Evolutionary conservation across 2,113 vertebrate species (phyloP), one percentile per base, ranked within the genome.

Genomic region (Sylvilagus bachmani): DNA sequence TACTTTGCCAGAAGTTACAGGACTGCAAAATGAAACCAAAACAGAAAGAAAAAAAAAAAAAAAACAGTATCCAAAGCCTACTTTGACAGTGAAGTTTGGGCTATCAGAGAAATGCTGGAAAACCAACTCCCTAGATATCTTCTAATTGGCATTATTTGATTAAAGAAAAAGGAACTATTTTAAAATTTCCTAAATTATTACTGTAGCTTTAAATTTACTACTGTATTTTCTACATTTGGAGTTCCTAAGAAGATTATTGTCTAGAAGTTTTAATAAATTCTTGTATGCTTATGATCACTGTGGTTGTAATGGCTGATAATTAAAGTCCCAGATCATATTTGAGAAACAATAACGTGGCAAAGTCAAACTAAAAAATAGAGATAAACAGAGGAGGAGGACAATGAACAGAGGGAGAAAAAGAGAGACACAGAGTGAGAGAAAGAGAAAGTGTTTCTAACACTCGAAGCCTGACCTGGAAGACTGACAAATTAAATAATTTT

Each of bases 381-480:
- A 77, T 0, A 27, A 7, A 70, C 21, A 84, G 53, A 82, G 25
- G 16, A 67, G 66, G 7, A 78, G 14, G 53, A 6, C 49, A 6
- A 69, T 0, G 19, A 1, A 7, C 11, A 25, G 10, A 44, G 10
- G 71, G 21, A 70, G 8, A 55, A 3, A 67, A 1, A 24, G 1
- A 6, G 25, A 22, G 14, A 58, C 19, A 31, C 3, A 58, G 11
- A 11, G 2, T 49, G 2, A n/a, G 22, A 51, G 5, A n/a, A 2
- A 36, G 4, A 64, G 31, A 49, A 2, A 53, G 5, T 17, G 89
- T 77, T 74, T 58, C 27, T 73, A 25, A 6, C 70, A 55, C 81
- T 73, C 22, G 36, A 86, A 90, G 19, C 24, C 5, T n/a, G 31
- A 61, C 51, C 11, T 82, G 16, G 10, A 86, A 66, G 7, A n/a